These are phyloP conservation scores for Pelusios castaneus DNA, from an alignment of 2,113 vertebrate species.

Conservation along the genomic window DNA sequence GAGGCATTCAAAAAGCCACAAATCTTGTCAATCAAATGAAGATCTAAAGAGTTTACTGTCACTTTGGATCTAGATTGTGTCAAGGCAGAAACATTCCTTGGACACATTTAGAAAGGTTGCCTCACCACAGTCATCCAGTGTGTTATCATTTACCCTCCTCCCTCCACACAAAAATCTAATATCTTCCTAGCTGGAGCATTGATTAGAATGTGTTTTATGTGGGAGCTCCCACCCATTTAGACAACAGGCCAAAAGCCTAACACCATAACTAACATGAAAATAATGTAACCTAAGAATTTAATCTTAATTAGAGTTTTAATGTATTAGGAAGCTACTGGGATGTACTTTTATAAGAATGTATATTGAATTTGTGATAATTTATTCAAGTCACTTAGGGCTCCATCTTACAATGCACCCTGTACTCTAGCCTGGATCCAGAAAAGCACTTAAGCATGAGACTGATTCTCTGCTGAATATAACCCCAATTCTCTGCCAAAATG, in stretches of 20 bases:
- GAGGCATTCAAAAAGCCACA: constrained; percentile 76
- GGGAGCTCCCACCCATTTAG: background rate
- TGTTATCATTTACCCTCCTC: constrained; percentile 60
- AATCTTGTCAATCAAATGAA: constrained; percentile 72
- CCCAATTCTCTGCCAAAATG: background rate
- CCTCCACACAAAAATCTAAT: background rate
- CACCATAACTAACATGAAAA: constrained; percentile 1
- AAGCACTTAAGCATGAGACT: background rate
- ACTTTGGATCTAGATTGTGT: constrained; percentile 56
- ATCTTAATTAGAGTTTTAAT: background rate
- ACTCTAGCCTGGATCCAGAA: background rate
- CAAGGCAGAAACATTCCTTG: constrained; percentile 74
- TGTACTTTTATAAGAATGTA: background rate
- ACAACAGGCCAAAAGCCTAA: background rate
- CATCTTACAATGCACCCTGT: background rate
- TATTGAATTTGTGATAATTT: background rate
- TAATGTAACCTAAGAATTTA: background rate
- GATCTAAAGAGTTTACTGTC: constrained; percentile 66
- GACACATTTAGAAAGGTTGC: constrained; percentile 79
- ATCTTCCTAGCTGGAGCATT: background rate
- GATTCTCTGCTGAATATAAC: background rate
- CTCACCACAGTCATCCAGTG: constrained; percentile 69
- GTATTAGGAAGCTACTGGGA: background rate
- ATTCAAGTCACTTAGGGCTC: background rate
- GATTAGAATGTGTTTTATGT: constrained; percentile 12